A percentile compares a stretch with the other conserved stretches of the same genome.
Evolutionary conservation across 2,113 vertebrate species (phyloP).

Genomic region (Rhynchomys soricoides): DNA sequence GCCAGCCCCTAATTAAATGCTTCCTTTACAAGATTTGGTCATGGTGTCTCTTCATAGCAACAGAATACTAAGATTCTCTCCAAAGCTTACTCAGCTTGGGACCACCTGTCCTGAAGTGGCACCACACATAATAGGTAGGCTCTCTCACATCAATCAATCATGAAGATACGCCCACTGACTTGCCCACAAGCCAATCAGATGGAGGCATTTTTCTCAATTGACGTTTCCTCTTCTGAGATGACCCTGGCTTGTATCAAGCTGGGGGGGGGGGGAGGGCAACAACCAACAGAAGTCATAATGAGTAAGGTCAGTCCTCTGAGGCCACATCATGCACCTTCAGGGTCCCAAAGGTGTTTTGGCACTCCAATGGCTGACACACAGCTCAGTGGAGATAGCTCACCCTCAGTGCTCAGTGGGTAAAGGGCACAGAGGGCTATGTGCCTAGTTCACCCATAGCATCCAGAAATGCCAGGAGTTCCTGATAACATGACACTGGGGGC

Average conservation of each 20-base stretch:
- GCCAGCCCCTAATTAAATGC: not conserved
- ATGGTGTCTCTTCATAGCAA: not conserved
- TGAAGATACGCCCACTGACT: not conserved
- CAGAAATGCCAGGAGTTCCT: not conserved
- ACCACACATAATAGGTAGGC: not conserved
- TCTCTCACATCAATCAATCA: not conserved
- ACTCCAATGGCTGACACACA: not conserved
- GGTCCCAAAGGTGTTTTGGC: not conserved
- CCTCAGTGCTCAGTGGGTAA: no score
- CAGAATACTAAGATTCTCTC: not conserved
- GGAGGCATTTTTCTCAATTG: not conserved
- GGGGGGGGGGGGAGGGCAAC: not conserved
- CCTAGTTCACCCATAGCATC: not conserved
- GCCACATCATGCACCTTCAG: not conserved
- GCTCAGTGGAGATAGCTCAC: not conserved
- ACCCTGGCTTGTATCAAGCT: not conserved
- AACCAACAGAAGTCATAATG: not conserved
- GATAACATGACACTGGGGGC: not conserved
- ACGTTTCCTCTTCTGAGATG: not conserved
- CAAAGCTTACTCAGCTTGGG: not conserved
- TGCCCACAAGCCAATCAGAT: not conserved
- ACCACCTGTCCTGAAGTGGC: not conserved
- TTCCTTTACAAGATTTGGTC: not conserved
- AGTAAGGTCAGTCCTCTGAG: not conserved
- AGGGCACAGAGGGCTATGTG: not conserved